phyloP scores from a whole-genome alignment of 2,113 vertebrate species.

The Microtus oregoni region DNA sequence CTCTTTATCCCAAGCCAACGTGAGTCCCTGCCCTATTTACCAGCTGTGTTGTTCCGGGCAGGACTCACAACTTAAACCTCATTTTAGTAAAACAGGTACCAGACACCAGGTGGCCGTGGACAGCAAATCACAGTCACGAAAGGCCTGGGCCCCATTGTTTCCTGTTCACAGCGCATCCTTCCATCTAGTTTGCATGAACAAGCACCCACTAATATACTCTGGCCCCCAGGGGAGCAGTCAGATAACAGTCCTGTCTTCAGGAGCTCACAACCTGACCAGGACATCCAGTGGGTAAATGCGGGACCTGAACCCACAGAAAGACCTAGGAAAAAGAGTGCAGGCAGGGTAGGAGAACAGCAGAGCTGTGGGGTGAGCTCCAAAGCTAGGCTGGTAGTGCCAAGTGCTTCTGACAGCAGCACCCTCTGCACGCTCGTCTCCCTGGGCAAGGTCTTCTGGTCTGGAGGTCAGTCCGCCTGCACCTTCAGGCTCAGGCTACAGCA shows the following conservation, averaged over 20 bases:
- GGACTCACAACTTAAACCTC: neutral
- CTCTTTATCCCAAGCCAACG: neutral
- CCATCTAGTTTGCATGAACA: neutral
- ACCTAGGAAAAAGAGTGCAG: neutral
- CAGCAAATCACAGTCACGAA: neutral
- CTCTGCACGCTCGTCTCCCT: neutral
- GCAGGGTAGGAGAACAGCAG: neutral
- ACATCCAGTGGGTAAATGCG: neutral
- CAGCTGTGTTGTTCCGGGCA: neutral
- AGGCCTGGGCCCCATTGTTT: neutral
- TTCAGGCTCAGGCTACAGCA: neutral
- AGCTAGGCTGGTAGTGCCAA: neutral
- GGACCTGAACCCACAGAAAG: neutral
- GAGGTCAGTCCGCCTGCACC: neutral
- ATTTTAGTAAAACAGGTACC: constrained; percentile 8
- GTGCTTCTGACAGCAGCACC: neutral
- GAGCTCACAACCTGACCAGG: neutral
- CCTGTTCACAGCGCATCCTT: neutral
- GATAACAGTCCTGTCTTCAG: neutral
- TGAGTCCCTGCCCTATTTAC: neutral
- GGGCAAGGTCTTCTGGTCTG: neutral
- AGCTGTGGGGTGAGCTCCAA: neutral
- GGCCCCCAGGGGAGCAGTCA: neutral
- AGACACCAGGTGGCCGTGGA: neutral
- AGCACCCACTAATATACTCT: neutral